Base-by-base conservation (phyloP, 2,888 invertebrate genomes). In the Portevinia maculata region DNA sequence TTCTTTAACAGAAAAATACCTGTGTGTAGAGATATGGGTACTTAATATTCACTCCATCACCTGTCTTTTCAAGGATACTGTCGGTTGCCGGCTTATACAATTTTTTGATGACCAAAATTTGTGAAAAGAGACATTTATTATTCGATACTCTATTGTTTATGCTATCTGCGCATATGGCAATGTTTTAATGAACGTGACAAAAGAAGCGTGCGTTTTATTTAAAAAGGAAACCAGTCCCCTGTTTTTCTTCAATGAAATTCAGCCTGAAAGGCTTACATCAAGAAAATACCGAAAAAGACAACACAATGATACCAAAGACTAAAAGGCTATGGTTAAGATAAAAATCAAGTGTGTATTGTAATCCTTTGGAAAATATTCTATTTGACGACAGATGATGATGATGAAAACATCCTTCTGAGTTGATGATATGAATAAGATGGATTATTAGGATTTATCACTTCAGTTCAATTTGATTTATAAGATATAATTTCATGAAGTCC, bases 391-490 rank as follows among this genome's bases (percentile, higher is more conserved):
- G 83, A 76, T 83, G 83, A 83, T 83, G 83, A 83, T 83, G 83
- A 83, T 83, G 78, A 71, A 78, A 83, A 83, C 59, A 73, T 83
- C 71, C 78, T 62, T 71, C 71, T 67, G 64, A 52, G 76, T 67
- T 83, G 65, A 83, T 78, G 71, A 78, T 83, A 83, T 83, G 83
- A 83, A 83, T 83, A 83, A 83, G 83, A 78, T 78, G 83, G 83
- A 83, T 83, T 83, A 83, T 83, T 78, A 78, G 78, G 83, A 83
- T 83, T 83, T 83, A 83, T 83, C 83, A 83, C 83, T 83, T 78
- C 71, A 78, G 78, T 83, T 83, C 83, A 83, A 83, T 83, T 83
- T 78, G 76, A 83, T 83, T 83, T 78, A 83, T 83, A 50, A 71
- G 65, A 71, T 64, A 76, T 70, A 81, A 76, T 70, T 81, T 59